A percentile compares a stretch with the other conserved stretches of the same genome.
Conservation (phyloP, 2,797 vertebrate genomes). For the Gymnopithys bicolor region DNA sequence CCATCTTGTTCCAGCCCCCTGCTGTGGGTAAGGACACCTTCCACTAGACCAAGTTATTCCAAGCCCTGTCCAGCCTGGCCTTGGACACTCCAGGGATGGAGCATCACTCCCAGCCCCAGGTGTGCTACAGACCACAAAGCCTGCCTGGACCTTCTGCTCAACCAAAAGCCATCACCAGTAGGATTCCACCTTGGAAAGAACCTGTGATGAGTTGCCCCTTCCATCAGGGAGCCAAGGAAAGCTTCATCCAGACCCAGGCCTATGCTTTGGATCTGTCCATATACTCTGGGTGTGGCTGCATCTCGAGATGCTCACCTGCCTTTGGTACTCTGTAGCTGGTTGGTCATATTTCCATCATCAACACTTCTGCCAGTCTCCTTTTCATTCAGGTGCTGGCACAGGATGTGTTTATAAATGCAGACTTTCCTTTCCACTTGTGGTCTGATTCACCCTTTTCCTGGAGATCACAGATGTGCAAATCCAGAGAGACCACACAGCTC, state of each 20-base stretch:
- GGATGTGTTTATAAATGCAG: background rate
- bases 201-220: background rate
- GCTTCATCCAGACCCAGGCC: background rate
- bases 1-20: background rate
- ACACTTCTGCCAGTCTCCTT: background rate
- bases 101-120: background rate
- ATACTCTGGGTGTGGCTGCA: rapidly evolving
- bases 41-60: rapidly evolving
- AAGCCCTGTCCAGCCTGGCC: rapidly evolving
- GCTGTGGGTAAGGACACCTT: background rate
- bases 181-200: background rate
- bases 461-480: background rate
- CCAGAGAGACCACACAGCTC: background rate
- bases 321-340: background rate
- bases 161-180: background rate
- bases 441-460: background rate
- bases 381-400: background rate
- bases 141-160: background rate
- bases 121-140: background rate
- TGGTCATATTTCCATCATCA: background rate
- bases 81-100: background rate
- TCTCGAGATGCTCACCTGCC: background rate
- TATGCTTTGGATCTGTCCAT: rapidly evolving
- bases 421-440: background rate
- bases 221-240: background rate